Conservation (phyloP, 2,797 vertebrate genomes). For the Dendrocincla fuliginosa region DNA sequence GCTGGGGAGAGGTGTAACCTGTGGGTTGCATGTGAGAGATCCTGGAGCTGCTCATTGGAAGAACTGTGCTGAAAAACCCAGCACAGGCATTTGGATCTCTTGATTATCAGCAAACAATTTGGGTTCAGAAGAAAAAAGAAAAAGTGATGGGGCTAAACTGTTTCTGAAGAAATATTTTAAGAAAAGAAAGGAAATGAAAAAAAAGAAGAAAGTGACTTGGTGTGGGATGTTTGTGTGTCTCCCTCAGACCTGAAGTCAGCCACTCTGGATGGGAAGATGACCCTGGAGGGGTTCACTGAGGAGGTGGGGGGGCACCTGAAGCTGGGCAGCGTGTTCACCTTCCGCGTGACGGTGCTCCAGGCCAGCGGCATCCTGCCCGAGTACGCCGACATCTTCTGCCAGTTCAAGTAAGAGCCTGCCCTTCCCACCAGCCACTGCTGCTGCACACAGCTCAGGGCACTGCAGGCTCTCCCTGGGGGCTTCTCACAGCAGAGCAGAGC, state of each 20-base stretch:
- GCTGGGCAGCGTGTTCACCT: constrained; percentile 94
- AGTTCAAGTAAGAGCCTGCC: constrained; percentile 92
- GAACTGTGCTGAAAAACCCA: background rate
- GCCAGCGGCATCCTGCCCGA: constrained; percentile 90
- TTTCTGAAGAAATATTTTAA: background rate
- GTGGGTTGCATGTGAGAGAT: background rate
- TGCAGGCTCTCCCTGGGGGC: background rate
- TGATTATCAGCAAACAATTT: background rate
- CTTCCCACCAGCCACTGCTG: too few species aligned
- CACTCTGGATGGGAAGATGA: constrained; percentile 86
- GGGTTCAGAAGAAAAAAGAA: background rate
- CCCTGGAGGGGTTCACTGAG: constrained; percentile 81
- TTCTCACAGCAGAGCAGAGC: background rate
- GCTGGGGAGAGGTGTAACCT: background rate
- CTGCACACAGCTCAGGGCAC: background rate
- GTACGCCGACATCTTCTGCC: constrained; percentile 98
- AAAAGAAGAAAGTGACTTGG: background rate
- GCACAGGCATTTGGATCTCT: background rate
- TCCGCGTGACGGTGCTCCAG: constrained; percentile 96
- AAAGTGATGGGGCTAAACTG: background rate
- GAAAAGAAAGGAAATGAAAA: background rate
- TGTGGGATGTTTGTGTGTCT: background rate
- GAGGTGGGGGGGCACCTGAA: constrained; percentile 87
- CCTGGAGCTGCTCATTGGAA: background rate
- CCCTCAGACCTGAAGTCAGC: constrained; percentile 88